A percentile compares a stretch with the other conserved stretches of the same genome.
phyloP scores from a whole-genome alignment of 2,113 vertebrate genomes.

The Pseudorasbora parva region DNA sequence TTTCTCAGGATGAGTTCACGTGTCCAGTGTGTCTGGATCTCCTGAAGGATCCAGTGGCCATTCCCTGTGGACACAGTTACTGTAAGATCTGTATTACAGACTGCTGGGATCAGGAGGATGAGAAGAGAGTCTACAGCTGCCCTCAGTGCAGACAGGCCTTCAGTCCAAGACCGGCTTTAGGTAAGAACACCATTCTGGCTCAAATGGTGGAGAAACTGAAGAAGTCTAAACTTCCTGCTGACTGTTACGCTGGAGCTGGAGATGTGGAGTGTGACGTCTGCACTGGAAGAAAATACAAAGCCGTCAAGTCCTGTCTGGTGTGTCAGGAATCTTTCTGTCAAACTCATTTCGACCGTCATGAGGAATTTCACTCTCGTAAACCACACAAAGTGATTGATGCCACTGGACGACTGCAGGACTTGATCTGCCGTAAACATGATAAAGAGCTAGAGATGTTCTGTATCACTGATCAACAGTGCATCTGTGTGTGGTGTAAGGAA shows the following conservation, averaged over 20 bases:
- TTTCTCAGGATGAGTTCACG: no score
- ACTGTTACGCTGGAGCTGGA: neutral
- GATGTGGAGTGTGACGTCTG: neutral
- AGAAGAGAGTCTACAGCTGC: no score
- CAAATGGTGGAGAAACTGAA: neutral
- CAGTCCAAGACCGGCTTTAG: neutral
- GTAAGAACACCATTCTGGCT: neutral
- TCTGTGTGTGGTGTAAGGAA: no score
- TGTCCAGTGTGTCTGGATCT: no score
- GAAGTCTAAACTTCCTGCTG: neutral
- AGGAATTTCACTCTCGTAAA: neutral
- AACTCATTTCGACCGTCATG: neutral
- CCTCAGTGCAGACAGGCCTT: neutral
- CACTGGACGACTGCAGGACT: neutral
- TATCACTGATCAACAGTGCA: no score
- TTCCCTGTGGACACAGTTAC: no score
- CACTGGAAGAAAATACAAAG: no score
- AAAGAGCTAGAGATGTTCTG: no score
- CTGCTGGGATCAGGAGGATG: no score
- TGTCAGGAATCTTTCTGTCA: neutral
- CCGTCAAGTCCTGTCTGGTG: no score
- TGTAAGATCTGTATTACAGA: no score
- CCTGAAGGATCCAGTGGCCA: no score
- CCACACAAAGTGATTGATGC: neutral
- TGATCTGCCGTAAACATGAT: constrained; percentile 1